Evolutionary conservation across 1,140 invertebrate genomes (phyloP).

Genomic region (Berghia stephanieae): DNA sequence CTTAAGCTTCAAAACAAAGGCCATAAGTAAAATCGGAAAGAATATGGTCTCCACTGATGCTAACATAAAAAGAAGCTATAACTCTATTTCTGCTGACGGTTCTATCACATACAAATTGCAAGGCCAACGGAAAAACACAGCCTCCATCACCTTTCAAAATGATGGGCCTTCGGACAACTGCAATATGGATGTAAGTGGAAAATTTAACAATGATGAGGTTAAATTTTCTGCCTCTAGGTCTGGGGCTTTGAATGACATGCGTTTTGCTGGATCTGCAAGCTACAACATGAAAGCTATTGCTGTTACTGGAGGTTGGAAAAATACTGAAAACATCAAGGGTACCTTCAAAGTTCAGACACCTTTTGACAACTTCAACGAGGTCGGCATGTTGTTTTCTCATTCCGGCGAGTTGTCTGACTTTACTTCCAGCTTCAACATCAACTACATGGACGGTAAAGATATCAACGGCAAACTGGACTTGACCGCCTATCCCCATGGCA

Average conservation of each 20-base stretch:
- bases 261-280: background rate
- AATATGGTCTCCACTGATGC: too few relatives aligned
- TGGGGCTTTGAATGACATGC: conserved; percentile 21
- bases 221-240: conserved; percentile 11
- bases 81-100: too few relatives aligned
- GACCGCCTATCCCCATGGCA: background rate
- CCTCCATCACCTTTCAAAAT: too few relatives aligned
- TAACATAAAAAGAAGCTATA: too few relatives aligned
- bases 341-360: conserved; percentile 36
- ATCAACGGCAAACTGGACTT: conserved; percentile 16
- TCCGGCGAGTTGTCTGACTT: conserved; percentile 30
- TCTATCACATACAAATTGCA: too few relatives aligned
- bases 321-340: conserved; percentile 33
- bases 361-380: conserved; percentile 30
- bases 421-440: conserved; percentile 22
- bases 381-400: conserved; percentile 38
- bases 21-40: too few relatives aligned
- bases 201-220: too few relatives aligned
- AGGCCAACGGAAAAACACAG: too few relatives aligned
- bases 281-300: conserved; percentile 22
- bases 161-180: too few relatives aligned
- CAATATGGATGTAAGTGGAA: too few relatives aligned
- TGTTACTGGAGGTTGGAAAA: background rate
- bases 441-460: conserved; percentile 34
- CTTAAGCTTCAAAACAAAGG: too few relatives aligned